Base-by-base conservation (phyloP, 2,888 invertebrate genomes). In the Cheilosia vulpina region DNA sequence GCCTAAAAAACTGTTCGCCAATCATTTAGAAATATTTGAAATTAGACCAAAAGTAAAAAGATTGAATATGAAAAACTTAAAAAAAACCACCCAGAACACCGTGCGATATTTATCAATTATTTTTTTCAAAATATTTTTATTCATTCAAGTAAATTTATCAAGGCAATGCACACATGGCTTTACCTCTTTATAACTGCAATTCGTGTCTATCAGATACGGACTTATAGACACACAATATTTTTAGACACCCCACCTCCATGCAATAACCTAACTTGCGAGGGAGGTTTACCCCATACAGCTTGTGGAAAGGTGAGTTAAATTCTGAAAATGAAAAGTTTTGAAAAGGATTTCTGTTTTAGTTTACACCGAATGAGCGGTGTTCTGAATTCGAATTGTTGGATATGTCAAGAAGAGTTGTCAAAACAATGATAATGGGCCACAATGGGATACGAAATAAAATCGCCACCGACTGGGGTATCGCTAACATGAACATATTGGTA, bases 371-470 rank as follows among this genome's bases (percentile, higher is more conserved):
- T 27, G 3, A 5, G 11, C 50, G 34, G 1, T 81, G 81, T 38
- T 17, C 24, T 4, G 24, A 27, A 6, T 81, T 76, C 13, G 2
- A 31, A 6, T 17, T 63, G 24, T 21, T 80, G 19, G 41, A 72
- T 0, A 68, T 75, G 55, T 21, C 62, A n/a, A 41, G 17, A 1
- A 24, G 15, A 15, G 62, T 41, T 21, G 62, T 41, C 4, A 41
- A 58, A 5, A 69, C 68, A 0, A 63, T 83, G 68, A 9, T 87
- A 6, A 41, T 88, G 2, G 89, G 88, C 1, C 88, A 88, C 15
- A 89, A 89, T 84, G 89, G 89, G 2, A 88, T 89, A 62, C 77
- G 89, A 15, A 88, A 88, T 63, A 87, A 88, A 77, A 79, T 89
- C 11, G 89, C 89, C 9, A 52, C 38, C 0, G 73, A 84, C 52